These are phyloP conservation scores for Dipodomys spectabilis DNA, from an alignment of 2,113 vertebrate genomes.

Conservation along the genomic window DNA sequence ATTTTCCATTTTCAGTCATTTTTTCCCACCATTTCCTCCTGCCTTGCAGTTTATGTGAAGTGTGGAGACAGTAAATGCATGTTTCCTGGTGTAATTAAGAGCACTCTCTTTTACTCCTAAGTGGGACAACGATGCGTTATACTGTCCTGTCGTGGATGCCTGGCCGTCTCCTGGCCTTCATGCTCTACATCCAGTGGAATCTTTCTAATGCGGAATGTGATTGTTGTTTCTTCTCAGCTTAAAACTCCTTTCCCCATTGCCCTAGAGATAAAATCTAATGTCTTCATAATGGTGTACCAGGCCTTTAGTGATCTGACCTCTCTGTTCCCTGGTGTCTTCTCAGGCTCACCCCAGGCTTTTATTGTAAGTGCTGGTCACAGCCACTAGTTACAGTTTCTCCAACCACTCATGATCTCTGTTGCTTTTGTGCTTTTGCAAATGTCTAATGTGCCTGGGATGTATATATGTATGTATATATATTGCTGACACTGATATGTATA, in stretches of 20 bases:
- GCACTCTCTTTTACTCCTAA: neutral
- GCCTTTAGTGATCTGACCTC: neutral
- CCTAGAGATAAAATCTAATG: neutral
- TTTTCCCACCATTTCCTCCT: neutral
- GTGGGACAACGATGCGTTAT: neutral
- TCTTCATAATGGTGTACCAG: neutral
- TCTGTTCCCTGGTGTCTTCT: neutral
- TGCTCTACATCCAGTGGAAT: neutral
- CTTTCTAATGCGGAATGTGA: neutral
- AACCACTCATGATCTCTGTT: neutral
- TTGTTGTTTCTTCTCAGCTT: neutral
- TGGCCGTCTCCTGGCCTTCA: neutral
- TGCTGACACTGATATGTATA: no score
- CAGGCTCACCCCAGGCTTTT: neutral
- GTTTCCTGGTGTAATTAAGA: neutral
- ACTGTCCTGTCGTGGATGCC: neutral
- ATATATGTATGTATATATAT: no score
- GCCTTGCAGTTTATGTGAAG: neutral
- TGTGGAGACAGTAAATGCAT: neutral
- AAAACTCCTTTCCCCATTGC: neutral
- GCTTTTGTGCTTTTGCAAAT: neutral
- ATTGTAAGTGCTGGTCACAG: neutral
- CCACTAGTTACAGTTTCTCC: neutral
- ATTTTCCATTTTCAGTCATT: neutral
- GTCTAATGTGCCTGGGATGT: neutral